Evolutionary conservation across 2,113 vertebrate species (phyloP).

Genomic region (Corythaeola cristata): DNA sequence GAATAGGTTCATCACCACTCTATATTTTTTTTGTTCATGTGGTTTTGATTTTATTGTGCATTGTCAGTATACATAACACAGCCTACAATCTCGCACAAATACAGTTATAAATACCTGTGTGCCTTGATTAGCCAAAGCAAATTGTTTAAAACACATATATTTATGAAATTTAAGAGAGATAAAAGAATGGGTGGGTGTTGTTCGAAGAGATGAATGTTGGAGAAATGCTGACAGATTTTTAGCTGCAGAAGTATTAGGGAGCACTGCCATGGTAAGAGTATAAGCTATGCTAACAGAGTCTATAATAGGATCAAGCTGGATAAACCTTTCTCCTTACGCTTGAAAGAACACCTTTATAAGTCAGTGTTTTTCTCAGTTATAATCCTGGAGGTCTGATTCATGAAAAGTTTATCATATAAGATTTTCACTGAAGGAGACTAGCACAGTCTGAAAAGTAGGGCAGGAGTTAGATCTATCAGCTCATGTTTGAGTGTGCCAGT

Average conservation of each 20-base stretch:
- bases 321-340: conserved; percentile 35
- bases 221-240: background rate
- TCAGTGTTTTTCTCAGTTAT: conserved; percentile 31
- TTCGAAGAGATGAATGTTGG: background rate
- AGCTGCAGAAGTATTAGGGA: background rate
- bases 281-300: conserved; percentile 22
- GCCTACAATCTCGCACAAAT: background rate
- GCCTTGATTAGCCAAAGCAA: background rate
- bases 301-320: conserved; percentile 56
- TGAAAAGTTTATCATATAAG: conserved; percentile 45
- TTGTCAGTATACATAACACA: background rate
- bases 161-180: background rate
- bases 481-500: background rate
- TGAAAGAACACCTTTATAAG: conserved; percentile 55
- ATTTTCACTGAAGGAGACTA: background rate
- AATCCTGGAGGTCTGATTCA: conserved; percentile 44
- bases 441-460: conserved; percentile 18
- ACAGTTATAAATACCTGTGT: background rate
- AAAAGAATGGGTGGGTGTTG: background rate
- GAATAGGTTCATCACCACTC: background rate
- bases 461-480: background rate
- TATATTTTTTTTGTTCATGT: background rate
- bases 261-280: background rate
- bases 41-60: background rate
- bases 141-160: background rate